phyloP scores from a whole-genome alignment of 2,113 vertebrate species.

The Chaenocephalus aceratus region DNA sequence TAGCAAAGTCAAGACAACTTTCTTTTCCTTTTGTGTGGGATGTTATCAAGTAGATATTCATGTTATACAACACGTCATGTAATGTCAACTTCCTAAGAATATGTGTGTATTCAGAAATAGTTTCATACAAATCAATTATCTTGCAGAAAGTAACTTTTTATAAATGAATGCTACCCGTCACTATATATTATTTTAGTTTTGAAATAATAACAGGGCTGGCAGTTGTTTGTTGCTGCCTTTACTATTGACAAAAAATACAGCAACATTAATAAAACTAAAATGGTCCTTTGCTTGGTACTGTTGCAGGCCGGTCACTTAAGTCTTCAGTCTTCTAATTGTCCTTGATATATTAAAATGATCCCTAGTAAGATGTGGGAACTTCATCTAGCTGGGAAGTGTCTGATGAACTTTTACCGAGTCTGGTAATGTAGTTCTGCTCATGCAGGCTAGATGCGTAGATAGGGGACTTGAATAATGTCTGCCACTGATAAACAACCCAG shows the following conservation, averaged over 20 bases:
- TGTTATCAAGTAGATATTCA: not conserved
- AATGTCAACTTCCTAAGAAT: not conserved
- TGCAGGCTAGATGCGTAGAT: slow-evolving; percentile 53
- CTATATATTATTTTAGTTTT: not conserved
- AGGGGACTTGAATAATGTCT: slow-evolving; percentile 68
- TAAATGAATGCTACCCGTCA: not conserved
- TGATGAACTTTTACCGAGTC: slow-evolving; percentile 31
- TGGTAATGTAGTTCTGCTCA: slow-evolving; percentile 38
- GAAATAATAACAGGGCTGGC: not conserved
- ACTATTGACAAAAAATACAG: slow-evolving; percentile 16
- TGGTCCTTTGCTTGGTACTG: slow-evolving; percentile 32
- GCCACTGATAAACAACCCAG: slow-evolving; percentile 73
- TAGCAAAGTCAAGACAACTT: not conserved
- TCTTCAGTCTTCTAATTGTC: not conserved
- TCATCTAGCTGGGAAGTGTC: slow-evolving; percentile 14
- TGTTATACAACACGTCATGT: not conserved
- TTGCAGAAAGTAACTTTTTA: slow-evolving; percentile 4
- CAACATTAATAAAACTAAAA: slow-evolving; percentile 19
- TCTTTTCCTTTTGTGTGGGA: not conserved
- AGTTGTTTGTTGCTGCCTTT: slow-evolving; percentile 15
- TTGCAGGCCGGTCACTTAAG: slow-evolving; percentile 8
- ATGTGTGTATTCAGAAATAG: not conserved
- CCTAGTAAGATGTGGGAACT: not conserved
- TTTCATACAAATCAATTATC: not conserved
- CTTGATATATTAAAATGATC: not conserved